Evolutionary conservation across 2,797 vertebrate genomes (phyloP).

Genomic region (Coccyzus lansbergi): DNA sequence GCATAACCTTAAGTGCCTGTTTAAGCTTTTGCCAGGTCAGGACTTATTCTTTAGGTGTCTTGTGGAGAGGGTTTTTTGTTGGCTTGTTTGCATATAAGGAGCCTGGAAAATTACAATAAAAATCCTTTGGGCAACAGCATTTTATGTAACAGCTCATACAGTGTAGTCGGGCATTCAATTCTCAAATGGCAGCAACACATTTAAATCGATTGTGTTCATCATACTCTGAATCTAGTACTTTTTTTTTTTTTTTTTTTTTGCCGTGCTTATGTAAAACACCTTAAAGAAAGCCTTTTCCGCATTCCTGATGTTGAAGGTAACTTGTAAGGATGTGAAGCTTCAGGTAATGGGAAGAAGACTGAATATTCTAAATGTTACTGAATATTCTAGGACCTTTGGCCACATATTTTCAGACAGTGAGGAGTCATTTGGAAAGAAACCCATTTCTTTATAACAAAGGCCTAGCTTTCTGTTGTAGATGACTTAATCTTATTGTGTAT

Average conservation of each 20-base stretch:
- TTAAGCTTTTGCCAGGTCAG: not conserved
- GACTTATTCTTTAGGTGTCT: not conserved
- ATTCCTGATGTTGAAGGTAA: not conserved
- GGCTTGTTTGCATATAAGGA: not conserved
- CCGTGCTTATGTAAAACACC: not conserved
- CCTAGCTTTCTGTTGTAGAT: not conserved
- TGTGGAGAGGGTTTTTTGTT: not conserved
- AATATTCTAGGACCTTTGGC: conserved; percentile 11
- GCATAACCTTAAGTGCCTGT: not conserved
- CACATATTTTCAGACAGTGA: not conserved
- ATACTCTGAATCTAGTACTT: not conserved
- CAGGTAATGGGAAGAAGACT: not conserved
- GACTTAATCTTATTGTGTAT: not conserved
- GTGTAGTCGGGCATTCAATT: not conserved
- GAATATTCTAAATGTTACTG: not conserved
- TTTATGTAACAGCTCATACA: not conserved
- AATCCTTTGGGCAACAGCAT: not conserved
- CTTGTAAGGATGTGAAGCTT: not conserved
- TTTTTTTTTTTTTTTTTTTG: not conserved
- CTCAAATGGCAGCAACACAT: not conserved
- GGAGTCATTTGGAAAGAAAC: not conserved
- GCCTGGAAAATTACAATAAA: not conserved
- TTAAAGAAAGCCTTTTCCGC: not conserved
- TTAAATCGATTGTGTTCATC: not conserved
- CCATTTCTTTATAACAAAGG: not conserved